Conservation (phyloP, 2,113 vertebrate genomes). For the Tetrax tetrax region DNA sequence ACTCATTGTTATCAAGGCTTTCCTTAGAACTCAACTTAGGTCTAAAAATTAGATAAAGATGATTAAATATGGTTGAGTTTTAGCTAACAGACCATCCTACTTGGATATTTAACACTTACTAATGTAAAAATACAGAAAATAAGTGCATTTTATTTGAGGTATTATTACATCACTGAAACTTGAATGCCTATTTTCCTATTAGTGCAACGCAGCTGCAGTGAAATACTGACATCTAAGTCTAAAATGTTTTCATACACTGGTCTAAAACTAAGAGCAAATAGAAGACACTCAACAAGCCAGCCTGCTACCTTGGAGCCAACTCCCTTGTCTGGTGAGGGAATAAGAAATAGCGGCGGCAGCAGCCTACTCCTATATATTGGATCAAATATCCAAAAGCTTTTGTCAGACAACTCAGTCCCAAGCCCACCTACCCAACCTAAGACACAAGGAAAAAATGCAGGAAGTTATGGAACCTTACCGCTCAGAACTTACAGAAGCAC, state of each 20-base stretch:
- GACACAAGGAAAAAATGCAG: neutral
- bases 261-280: neutral
- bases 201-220: neutral
- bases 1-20: neutral
- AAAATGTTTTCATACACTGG: neutral
- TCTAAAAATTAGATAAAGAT: neutral
- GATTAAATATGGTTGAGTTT: neutral
- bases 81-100: neutral
- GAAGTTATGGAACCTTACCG: neutral
- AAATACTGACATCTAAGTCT: neutral
- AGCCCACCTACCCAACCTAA: neutral
- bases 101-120: neutral
- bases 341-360: neutral
- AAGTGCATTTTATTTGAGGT: neutral
- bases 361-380: neutral
- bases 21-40: neutral
- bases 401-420: neutral
- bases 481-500: neutral
- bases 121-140: neutral
- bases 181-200: neutral
- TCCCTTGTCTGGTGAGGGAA: neutral
- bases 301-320: neutral
- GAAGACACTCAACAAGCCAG: neutral
- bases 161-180: neutral
- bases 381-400: neutral